Base-by-base conservation (phyloP, 1,140 invertebrate species). In the Zelostemma sp. region DNA sequence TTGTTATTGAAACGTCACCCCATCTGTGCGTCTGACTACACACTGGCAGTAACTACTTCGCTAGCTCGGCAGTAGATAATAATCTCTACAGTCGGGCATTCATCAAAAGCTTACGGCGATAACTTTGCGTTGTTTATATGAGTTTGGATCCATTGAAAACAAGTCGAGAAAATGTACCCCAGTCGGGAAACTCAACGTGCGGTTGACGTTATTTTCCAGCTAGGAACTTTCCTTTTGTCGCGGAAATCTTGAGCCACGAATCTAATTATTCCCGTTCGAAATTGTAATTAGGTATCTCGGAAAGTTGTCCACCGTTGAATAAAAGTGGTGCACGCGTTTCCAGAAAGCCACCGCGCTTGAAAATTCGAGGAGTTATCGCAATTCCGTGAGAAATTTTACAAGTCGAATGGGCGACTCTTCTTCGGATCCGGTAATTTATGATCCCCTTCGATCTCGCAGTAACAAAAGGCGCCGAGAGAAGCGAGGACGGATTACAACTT, bases 401-500 rank as follows among this genome's bases (percentile, higher is more conserved):
- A 54, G 48, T 35, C 35, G 35, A 3, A 40, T 40, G 3, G 35
- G 11, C 5, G 56, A 38, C n/a, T 14, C 17, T 48, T 25, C 21
- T 56, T 51, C 14, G 9, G n/a, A 12, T 25, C 38, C 41, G 15
- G 43, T 35, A 65, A 70, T 70, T 70, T 70, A 64, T 58, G 25
- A 33, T 47, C 31, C 53, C 57, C 47, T 15, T 61, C 51, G 51
- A 47, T 60, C 56, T 9, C 33, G 38, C 41, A 61, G 60, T 38
- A 65, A 62, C 45, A 21, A 71, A 64, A 50, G 55, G 45, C 56
- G 50, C n/a, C 49, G 38, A 40, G 12, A 51, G 51, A 46, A 21
- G 40, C 51, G 35, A 51, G 57, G 63, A 48, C 72, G 72, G 72
- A 77, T 75, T 72, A 75, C 73, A 77, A 75, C 75, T 77, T 74